phyloP scores from a whole-genome alignment of 2,113 vertebrate genomes.

The Morone saxatilis region DNA sequence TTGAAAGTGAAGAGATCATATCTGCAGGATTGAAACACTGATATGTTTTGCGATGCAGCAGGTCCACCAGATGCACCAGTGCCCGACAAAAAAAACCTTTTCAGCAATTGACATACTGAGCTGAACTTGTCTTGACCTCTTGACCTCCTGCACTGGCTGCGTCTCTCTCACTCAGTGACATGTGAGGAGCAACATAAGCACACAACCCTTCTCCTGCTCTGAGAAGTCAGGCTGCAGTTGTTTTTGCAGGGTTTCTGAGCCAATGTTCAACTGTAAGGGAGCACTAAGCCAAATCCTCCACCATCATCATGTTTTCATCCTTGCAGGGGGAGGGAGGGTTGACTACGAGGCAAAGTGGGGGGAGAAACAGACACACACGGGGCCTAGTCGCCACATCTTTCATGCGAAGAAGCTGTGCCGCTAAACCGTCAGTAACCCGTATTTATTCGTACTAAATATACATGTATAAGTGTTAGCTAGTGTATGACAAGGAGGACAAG shows the following conservation, averaged over 20 bases:
- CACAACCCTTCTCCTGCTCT: background rate
- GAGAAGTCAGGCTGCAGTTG: background rate
- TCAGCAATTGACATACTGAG: constrained; percentile 18
- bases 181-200: constrained; percentile 28
- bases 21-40: background rate
- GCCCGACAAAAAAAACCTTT: constrained; percentile 51
- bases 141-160: constrained; percentile 63
- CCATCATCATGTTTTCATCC: constrained; percentile 77
- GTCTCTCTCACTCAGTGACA: constrained; percentile 49
- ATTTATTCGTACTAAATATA: constrained; percentile 28
- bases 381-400: constrained; percentile 81
- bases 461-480: too few relatives aligned
- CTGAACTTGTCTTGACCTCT: constrained; percentile 76
- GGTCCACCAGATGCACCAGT: background rate
- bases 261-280: constrained; percentile 28
- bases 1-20: background rate
- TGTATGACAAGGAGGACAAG: accelerated
- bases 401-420: constrained; percentile 74
- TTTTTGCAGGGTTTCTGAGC: background rate
- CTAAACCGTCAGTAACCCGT: constrained; percentile 73
- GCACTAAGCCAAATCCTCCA: constrained; percentile 58
- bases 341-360: constrained; percentile 72
- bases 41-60: background rate
- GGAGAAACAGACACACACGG: constrained; percentile 58
- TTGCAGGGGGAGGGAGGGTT: constrained; percentile 74